Evolutionary conservation across 2,797 vertebrate species (phyloP), one percentile per base, ranked within the genome.

Genomic region (Paramormyrops hopkinsi): DNA sequence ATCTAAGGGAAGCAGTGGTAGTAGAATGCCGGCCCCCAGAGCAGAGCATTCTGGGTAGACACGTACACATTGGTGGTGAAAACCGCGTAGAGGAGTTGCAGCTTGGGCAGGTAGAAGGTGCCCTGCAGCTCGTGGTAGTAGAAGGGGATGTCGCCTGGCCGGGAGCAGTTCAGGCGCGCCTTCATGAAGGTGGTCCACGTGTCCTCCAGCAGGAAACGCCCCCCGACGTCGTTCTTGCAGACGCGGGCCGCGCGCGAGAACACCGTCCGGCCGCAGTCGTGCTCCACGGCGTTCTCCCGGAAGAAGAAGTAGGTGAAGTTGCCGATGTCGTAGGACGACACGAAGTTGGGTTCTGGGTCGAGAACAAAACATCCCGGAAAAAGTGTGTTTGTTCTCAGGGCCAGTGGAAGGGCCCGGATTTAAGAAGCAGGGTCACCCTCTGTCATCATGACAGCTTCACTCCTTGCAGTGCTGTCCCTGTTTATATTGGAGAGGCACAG

Each of bases 171-270:
- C 69, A 99, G 94, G 0, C 98, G 96, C 0, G 98, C 97, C 94
- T 99, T 99, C 97, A 98, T 99, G 93, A 99, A 99, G 0, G 98
- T 99, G 88, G 98, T 99, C 98, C 98, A 99, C 0, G 98, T 99
- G 93, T 99, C 98, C 90, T 99, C 98, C 90, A 99, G 90, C 9
- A 99, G 96, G 51, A 99, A 99, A 0, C 98, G 97, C 1, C 98
- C 98, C 0, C 98, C 98, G 3, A 99, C 95, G 87, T 99, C 98
- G 0, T 99, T 99, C 94, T 98, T 97, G 91, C 98, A 99, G 14
- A 99, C 96, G 0, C 98, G 96, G 1, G 98, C 97, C 82, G 97
- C 97, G 1, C 98, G 96, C 22, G 98, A 99, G 94, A 98, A 98
- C 88, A 98, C 97, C 0, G 96, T 97, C 92, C 97, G 97, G 50